phyloP scores from a whole-genome alignment of 2,797 vertebrate genomes.

The Hyperoplus lanceolatus region DNA sequence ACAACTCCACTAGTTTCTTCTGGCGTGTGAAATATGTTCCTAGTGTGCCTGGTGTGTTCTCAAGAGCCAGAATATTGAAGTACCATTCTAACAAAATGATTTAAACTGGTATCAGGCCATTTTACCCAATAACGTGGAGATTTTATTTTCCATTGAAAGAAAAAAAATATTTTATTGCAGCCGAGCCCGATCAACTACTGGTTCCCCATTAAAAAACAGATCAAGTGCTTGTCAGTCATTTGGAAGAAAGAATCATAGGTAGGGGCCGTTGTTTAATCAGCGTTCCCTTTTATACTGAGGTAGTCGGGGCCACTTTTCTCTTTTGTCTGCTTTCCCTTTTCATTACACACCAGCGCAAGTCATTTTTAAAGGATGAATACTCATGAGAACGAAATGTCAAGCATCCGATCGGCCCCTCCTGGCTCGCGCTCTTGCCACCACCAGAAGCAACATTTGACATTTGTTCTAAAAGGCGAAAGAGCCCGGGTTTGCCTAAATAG shows the following conservation, averaged over 20 bases:
- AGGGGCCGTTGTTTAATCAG: constrained; percentile 4
- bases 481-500: constrained; percentile 58
- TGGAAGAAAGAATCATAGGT: constrained; percentile 11
- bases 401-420: constrained; percentile 28
- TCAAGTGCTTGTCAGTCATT: constrained; percentile 50
- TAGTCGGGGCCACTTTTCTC: constrained; percentile 14
- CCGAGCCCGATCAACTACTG: constrained; percentile 42
- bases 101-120: constrained; percentile 12
- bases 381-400: constrained; percentile 76
- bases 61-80: constrained; percentile 48
- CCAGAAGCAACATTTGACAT: constrained; percentile 70
- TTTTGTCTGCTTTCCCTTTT: constrained; percentile 23
- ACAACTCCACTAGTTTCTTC: constrained; percentile 48
- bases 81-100: constrained; percentile 59
- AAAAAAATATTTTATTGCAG: too few relatives aligned
- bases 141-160: constrained; percentile 21
- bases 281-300: constrained; percentile 6
- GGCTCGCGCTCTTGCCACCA: constrained; percentile 21
- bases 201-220: constrained; percentile 51
- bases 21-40: constrained; percentile 57
- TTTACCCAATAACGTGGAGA: constrained; percentile 42
- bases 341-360: constrained; percentile 46
- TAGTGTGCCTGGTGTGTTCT: constrained; percentile 35
- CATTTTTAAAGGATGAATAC: constrained; percentile 63
- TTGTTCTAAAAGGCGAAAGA: constrained; percentile 52